Base-by-base conservation (phyloP, 2,888 invertebrate genomes). In the Eucriotettix oculatus region DNA sequence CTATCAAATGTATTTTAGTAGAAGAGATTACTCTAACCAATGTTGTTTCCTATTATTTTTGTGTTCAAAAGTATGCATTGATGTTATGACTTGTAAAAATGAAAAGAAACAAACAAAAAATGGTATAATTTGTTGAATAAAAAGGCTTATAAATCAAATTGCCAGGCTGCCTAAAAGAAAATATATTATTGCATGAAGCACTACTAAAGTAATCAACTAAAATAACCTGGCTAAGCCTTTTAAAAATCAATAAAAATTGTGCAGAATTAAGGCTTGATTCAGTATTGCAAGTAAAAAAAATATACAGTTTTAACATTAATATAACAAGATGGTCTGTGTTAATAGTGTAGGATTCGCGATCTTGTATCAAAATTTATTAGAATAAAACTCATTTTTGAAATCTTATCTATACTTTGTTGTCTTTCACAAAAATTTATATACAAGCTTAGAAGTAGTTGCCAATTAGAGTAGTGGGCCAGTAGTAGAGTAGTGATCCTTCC, bases 361-460 rank as follows among this genome's bases (percentile, higher is more conserved):
- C 56, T 62, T 63, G 62, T 61, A 56, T 60, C 61, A 61, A 59
- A 48, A 58, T 57, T 62, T 59, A 60, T 44, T 64, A 64, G 64
- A 64, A 64, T 64, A 64, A 64, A 63, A 17, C 53, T 56, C 56
- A 60, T 60, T 61, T 64, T 62, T 62, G 61, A 60, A 64, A 64
- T 60, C 58, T 61, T 57, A 61, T 56, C 54, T 60, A 58, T 61
- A 60, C 61, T 62, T 61, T 64, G 64, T 64, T 62, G 64, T 64
- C 60, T 59, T 64, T 61, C 55, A 55, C 55, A 55, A 40, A 40
- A 17, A 17, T 17, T 54, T 54, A n/a, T 54, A 54, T 12, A 54
- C 17, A 17, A 54, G 54, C 54, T 29, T 29, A 29, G 29, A 29
- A 29, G 29, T 29, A 29, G 29, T 29, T 29, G 29, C 48, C n/a